A percentile compares a stretch with the other conserved stretches of the same genome.
These are phyloP conservation scores for Babylonia areolata DNA, from an alignment of 1,140 invertebrate species.

Conservation along the genomic window DNA sequence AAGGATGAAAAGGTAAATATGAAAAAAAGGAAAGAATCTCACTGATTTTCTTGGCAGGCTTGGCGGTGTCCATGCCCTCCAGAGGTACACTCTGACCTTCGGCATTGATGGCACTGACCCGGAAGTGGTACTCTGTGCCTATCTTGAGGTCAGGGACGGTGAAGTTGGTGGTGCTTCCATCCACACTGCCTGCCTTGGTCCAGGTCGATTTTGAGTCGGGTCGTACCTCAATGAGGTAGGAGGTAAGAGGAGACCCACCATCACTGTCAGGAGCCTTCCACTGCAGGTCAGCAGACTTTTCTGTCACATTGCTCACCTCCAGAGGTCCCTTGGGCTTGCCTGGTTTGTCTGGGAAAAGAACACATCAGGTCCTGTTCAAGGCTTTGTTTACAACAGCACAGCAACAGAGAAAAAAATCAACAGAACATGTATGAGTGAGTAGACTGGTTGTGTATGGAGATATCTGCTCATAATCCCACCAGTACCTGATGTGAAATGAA, in stretches of 20 bases:
- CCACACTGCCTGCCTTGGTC: slow-evolving; percentile 76
- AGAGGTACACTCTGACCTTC: slow-evolving; percentile 94
- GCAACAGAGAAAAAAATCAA: too few species aligned
- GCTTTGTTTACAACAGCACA: too few species aligned
- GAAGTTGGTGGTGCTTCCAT: slow-evolving; percentile 83
- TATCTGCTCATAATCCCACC: too few species aligned
- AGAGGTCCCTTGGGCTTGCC: slow-evolving; percentile 80
- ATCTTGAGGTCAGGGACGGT: slow-evolving; percentile 89
- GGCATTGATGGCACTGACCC: slow-evolving; percentile 95
- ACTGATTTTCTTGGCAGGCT: slow-evolving; percentile 96
- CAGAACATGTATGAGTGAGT: too few species aligned
- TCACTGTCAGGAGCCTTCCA: slow-evolving; percentile 97
- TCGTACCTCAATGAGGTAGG: slow-evolving; percentile 93
- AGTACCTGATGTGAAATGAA: too few species aligned
- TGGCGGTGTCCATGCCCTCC: slow-evolving; percentile 91
- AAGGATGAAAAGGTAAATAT: neutral
- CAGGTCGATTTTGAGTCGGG: slow-evolving; percentile 89
- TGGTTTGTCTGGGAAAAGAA: slow-evolving; percentile 62
- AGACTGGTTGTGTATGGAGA: too few species aligned
- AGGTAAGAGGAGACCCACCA: slow-evolving; percentile 95
- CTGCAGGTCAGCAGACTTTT: slow-evolving; percentile 91
- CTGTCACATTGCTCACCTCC: slow-evolving; percentile 95
- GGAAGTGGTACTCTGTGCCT: slow-evolving; percentile 94
- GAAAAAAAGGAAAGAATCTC: slow-evolving; percentile 49
- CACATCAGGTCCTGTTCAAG: neutral